Evolutionary conservation across 2,797 vertebrate species (phyloP).

Genomic region (Poeciliopsis turneri): DNA sequence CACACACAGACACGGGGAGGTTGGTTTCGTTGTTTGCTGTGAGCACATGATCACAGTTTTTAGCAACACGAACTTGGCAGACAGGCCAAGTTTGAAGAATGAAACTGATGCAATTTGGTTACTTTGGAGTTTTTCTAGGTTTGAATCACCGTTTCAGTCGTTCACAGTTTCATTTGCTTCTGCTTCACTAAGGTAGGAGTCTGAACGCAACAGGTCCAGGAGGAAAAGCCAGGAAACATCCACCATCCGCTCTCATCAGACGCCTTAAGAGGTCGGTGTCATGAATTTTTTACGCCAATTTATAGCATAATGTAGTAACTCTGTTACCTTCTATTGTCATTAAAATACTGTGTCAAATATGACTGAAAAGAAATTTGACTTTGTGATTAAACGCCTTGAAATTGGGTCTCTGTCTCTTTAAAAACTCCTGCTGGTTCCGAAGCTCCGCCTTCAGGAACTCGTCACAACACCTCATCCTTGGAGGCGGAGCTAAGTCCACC

Average conservation of each 20-base stretch:
- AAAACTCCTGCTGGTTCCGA: too few species aligned
- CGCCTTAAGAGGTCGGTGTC: not conserved
- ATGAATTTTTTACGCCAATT: too few species aligned
- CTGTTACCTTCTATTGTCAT: too few species aligned
- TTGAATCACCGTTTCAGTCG: not conserved
- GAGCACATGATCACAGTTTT: slow-evolving; percentile 52
- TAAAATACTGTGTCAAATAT: too few species aligned
- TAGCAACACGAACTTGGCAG: slow-evolving; percentile 50
- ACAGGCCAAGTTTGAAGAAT: slow-evolving; percentile 28
- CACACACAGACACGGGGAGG: slow-evolving; percentile 21
- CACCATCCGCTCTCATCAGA: not conserved
- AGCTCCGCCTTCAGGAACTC: too few species aligned
- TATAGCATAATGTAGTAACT: too few species aligned
- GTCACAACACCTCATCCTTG: too few species aligned
- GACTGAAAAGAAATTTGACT: too few species aligned
- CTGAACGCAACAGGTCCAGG: not conserved
- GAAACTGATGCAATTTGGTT: slow-evolving; percentile 34
- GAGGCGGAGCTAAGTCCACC: too few species aligned
- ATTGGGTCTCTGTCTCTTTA: too few species aligned
- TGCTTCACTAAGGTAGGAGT: not conserved
- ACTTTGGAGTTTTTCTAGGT: not conserved
- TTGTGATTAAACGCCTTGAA: too few species aligned
- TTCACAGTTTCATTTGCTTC: not conserved
- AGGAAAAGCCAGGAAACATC: not conserved
- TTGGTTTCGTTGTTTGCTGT: slow-evolving; percentile 59